These are phyloP conservation scores for Oceanodroma tethys DNA, from an alignment of 2,113 vertebrate species.

Conservation along the genomic window DNA sequence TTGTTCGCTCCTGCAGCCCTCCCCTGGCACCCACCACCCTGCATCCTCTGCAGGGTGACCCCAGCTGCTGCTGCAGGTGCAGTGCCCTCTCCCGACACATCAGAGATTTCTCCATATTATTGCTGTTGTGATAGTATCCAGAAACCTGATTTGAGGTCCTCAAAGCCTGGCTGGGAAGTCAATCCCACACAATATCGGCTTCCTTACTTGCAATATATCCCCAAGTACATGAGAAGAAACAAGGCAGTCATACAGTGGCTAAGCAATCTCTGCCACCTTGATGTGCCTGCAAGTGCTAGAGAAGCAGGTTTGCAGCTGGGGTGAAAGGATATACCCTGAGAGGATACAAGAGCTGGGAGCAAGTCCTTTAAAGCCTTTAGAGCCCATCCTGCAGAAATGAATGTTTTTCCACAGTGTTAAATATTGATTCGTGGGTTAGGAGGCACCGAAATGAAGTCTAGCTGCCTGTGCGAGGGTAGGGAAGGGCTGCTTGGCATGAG, in stretches of 20 bases:
- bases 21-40: accelerated
- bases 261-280: neutral
- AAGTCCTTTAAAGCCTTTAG: neutral
- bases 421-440: neutral
- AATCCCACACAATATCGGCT: neutral
- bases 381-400: neutral
- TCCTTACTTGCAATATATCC: neutral
- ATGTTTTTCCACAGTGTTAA: neutral
- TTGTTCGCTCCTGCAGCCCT: neutral
- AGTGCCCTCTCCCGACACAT: neutral
- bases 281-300: neutral
- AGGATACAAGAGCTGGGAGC: accelerated
- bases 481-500: neutral
- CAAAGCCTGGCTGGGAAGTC: neutral
- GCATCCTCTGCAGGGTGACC: accelerated
- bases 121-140: neutral
- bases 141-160: neutral
- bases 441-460: neutral
- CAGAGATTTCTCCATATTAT: neutral
- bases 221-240: neutral
- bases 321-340: neutral
- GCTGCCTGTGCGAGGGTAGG: neutral
- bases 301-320: neutral
- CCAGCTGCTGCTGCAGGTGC: neutral
- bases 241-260: accelerated